Evolutionary conservation across 1,140 invertebrate genomes (phyloP).

Genomic region (Heliconius hermathena): DNA sequence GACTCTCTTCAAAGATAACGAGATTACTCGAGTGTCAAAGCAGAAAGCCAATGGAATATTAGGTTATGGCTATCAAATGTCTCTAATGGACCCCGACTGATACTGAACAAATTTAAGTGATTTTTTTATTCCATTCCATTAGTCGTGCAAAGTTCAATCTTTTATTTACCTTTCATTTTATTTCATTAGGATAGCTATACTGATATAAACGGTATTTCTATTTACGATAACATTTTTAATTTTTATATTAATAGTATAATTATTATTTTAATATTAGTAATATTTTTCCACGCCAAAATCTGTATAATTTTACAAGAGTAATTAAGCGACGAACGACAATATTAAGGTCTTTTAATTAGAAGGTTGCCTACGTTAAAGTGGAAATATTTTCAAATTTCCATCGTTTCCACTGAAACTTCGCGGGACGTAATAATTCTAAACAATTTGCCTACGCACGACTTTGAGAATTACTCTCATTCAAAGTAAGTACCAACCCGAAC

Average conservation of each 20-base stretch:
- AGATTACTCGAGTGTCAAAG: constrained; percentile 4
- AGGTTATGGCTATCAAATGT: constrained; percentile 24
- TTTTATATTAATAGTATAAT: too few relatives aligned
- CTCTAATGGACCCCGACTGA: constrained; percentile 23
- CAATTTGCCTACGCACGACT: constrained; percentile 48
- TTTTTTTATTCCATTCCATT: constrained; percentile 19
- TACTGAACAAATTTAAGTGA: constrained; percentile 9
- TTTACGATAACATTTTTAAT: too few relatives aligned
- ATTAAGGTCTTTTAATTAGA: constrained; percentile 27
- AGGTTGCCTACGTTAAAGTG: constrained; percentile 28
- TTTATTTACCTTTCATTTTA: constrained; percentile 22
- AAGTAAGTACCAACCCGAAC: constrained; percentile 45
- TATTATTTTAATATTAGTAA: too few relatives aligned
- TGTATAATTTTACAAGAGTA: background rate
- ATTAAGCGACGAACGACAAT: background rate
- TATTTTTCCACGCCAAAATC: background rate
- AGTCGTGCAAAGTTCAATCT: constrained; percentile 7
- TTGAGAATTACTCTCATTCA: constrained; percentile 49
- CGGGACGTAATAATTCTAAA: constrained; percentile 44
- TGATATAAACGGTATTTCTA: background rate
- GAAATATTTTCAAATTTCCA: constrained; percentile 35
- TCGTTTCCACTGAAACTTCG: constrained; percentile 33
- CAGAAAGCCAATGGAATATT: constrained; percentile 18
- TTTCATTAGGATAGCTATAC: background rate
- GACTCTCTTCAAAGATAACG: constrained; percentile 4